Base-by-base conservation (phyloP, 2,888 invertebrate genomes). In the Thecocarcelia acutangulata region DNA sequence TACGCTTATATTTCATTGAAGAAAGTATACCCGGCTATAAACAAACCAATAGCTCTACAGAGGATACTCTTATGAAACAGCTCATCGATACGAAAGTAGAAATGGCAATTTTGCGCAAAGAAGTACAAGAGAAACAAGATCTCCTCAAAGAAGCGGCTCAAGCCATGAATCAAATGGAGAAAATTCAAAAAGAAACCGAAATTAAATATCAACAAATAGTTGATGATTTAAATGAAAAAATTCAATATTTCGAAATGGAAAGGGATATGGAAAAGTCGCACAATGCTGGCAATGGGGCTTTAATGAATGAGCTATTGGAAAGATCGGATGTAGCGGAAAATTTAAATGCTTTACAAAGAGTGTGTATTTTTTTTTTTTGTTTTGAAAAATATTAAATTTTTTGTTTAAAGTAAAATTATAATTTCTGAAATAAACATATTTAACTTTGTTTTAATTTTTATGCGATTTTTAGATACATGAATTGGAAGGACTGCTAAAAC, bases 1-100 rank as follows among this genome's bases (percentile, higher is more conserved):
- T 98, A 86, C 93, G 97, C 69, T 95, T 98, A 86, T 98, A 96
- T 91, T 96, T 97, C 89, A 92, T 97, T 83, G 97, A 98, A 90
- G 97, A 97, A 90, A 88, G 87, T 80, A 86, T 88, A 81, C 87
- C 94, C 94, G 87, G 93, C 94, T 92, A 87, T 63, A 85, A 87
- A 42, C 87, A 87, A 11, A 74, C 84, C 9, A 86, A 85, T 5
- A 83, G 84, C 24, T 15, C 75, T n/a, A 72, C 85, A 4, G 87
- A 87, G n/a, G 90, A 90, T 9, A 84, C 87, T 0, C 68, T 89
- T 3, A 80, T 94, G 81, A 94, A 94, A 89, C 94, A 93, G 84
- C 93, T 94, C 85, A 93, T 94, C 64, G 94, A 94, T 87, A 90
- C 94, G 11, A 94, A 94, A 92, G 94, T 94, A 13, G 95, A 96